Evolutionary conservation across 2,888 invertebrate genomes (phyloP).

Genomic region (Podabrus alpinus): DNA sequence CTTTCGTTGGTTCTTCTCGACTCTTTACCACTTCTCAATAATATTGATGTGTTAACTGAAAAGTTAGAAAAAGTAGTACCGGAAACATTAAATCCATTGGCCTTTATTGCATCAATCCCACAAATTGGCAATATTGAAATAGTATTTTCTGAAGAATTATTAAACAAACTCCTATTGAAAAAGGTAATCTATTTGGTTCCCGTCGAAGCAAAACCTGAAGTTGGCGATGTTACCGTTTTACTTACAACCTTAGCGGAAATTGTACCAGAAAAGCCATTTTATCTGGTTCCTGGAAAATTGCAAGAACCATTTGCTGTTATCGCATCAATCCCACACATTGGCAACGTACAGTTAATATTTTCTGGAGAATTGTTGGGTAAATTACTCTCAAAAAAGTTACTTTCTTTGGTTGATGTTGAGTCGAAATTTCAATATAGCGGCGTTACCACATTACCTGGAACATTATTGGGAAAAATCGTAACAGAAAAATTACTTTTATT

Average conservation of each 20-base stretch:
- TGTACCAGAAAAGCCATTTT: background rate
- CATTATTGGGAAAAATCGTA: background rate
- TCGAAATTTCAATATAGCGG: too few species aligned
- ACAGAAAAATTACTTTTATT: background rate
- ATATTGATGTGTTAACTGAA: background rate
- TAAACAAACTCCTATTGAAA: background rate
- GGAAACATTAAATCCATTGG: background rate
- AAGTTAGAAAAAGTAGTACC: background rate
- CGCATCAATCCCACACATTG: background rate
- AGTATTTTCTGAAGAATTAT: background rate
- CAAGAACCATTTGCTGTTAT: too few species aligned
- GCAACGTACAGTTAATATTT: too few species aligned
- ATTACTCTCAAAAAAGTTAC: too few species aligned
- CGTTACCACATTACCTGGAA: background rate
- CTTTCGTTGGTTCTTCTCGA: background rate
- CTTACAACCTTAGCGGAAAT: background rate
- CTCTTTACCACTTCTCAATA: background rate
- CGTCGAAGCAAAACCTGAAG: background rate
- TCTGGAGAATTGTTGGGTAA: too few species aligned
- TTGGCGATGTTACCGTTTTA: background rate
- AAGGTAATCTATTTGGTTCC: background rate
- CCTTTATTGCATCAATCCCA: background rate
- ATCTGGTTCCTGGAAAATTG: background rate
- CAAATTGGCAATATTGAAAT: background rate
- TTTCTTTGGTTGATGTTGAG: too few species aligned